Conservation (phyloP, 2,888 invertebrate genomes). For the Eremobia ochroleuca region DNA sequence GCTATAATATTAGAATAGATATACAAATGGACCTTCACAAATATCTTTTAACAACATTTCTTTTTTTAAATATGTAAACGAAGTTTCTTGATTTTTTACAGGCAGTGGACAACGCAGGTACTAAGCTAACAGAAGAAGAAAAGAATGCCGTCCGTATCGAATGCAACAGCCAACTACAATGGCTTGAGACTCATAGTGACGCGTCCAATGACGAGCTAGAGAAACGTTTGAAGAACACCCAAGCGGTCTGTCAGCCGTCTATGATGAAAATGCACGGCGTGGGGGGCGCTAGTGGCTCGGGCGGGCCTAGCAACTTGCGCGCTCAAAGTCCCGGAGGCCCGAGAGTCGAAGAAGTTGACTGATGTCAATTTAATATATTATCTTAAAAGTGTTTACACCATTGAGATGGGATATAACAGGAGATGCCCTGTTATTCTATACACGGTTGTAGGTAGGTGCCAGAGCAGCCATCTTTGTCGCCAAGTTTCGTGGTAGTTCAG, state of each 20-base stretch:
- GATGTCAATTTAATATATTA: neutral
- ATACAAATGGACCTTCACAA: too few species aligned
- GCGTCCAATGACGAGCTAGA: constrained; percentile 95
- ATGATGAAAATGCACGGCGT: constrained; percentile 96
- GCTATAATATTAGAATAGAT: too few species aligned
- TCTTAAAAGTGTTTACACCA: neutral
- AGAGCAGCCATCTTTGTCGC: too few species aligned
- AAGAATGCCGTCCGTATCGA: constrained; percentile 93
- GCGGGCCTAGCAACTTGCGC: constrained; percentile 42
- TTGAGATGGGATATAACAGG: too few species aligned
- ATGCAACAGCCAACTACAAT: constrained; percentile 93
- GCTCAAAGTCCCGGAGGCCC: constrained; percentile 88
- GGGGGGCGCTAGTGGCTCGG: constrained; percentile 74
- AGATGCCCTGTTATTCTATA: too few species aligned
- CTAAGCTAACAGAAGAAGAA: constrained; percentile 93
- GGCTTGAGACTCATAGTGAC: constrained; percentile 95
- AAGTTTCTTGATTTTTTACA: constrained; percentile 69
- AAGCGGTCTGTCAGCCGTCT: constrained; percentile 94
- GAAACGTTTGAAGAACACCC: constrained; percentile 94
- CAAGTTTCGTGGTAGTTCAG: too few species aligned
- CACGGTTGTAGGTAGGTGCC: too few species aligned
- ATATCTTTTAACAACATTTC: too few species aligned
- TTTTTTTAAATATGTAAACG: neutral
- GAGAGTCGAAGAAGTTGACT: constrained; percentile 77
- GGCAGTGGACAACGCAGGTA: constrained; percentile 93